Evolutionary conservation across 2,797 vertebrate genomes (phyloP), one percentile per base, ranked within the genome.

Genomic region (Eulemur rubriventer): DNA sequence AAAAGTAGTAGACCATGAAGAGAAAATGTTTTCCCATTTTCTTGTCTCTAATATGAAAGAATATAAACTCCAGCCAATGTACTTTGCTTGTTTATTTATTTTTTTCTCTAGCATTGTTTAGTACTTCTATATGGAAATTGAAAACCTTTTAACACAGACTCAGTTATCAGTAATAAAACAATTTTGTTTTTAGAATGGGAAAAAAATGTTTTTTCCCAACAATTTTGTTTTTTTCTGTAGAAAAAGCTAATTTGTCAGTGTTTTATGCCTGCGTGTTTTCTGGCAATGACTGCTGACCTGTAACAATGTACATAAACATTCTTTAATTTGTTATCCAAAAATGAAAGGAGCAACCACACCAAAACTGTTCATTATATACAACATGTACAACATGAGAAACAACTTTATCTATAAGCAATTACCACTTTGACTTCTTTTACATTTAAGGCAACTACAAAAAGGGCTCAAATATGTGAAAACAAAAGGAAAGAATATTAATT

Each of bases 401-500:
- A 79, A 41, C 57, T 86, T 81, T 75, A 48, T 30, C 48, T 69
- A 26, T 35, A 78, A 55, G 35, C 38, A 16, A 91, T 75, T 67
- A 79, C 41, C 14, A 81, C 20, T 83, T 46, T 76, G 69, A 86
- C 26, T 17, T 79, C 80, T 85, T 70, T 46, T 4, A 95, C 22
- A 61, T 69, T 24, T 55, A 82, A 63, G 30, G 50, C 78, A 69
- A 59, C 24, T 83, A 43, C 8, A 50, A 83, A 90, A 92, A 76
- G 18, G 9, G 14, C 33, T 96, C 48, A 67, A 41, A 48, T 67
- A 65, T 33, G 43, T 89, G 30, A 91, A 86, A 84, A 65, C 14
- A 33, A 91, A 90, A 83, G 63, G 55, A 86, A 92, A 87, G 52
- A 86, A 87, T 61, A 76, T 41, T 86, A 76, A 43, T 80, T 59